Base-by-base conservation (phyloP, 1,140 invertebrate genomes). In the Galleria mellonella region DNA sequence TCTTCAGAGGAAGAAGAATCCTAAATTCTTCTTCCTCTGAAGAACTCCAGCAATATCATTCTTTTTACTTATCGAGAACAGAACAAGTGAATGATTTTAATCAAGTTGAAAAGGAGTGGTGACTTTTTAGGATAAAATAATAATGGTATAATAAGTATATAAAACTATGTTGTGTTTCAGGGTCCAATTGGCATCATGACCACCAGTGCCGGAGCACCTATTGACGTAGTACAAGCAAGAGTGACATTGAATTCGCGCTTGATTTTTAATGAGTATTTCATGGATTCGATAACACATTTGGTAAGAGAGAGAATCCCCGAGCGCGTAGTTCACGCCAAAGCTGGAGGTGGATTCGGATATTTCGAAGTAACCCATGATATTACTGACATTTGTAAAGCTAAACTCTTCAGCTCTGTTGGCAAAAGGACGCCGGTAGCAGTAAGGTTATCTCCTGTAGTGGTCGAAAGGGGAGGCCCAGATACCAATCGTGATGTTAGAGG, bases 291-390 rank as follows among this genome's bases (percentile, higher is more conserved):
- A 61, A 91, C 94, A 0, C 95, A 97, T 75, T 97, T 98, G 59
- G 91, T 93, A 55, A 83, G 95, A 10, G 97, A 99, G 83, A 89
- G 97, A 45, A 98, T 99, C 59, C 96, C 97, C 0, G 97, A 98
- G 78, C 89, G 97, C 47, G 93, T 98, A 0, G 96, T 98, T 0
- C 97, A 98, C 75, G 97, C 97, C 0, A 98, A 98, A 84, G 97
- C 96, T 59, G 94, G 94, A 29, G 96, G 96, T 30, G 97, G 97
- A 2, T 98, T 97, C 87, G 97, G 97, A 0, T 97, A 97, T 64
- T 97, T 98, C 69, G 96, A 98, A 87, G 92, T 96, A 4, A 98
- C 96, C 0, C 93, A 98, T 63, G 96, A 98, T 62, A 96, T 99
- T 29, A 90, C 90, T 2, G 90, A 94, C 47, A 97, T 97, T 63